These are phyloP conservation scores for Agrilus planipennis DNA, from an alignment of 1,140 invertebrate genomes.

Conservation along the genomic window DNA sequence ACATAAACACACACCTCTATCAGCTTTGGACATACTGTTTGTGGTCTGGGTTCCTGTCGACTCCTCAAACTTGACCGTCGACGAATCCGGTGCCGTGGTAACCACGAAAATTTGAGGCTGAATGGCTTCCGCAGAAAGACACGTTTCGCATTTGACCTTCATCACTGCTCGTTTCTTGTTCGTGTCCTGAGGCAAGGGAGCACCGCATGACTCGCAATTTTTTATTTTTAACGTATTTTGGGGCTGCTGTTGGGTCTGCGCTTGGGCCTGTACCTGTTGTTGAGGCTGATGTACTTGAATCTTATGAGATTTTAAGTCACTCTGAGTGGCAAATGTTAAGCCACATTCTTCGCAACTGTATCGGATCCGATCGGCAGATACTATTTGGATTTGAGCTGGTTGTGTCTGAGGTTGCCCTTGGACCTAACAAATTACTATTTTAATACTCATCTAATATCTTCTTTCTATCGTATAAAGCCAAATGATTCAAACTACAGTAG, in stretches of 20 bases:
- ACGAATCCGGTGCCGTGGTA: constrained; percentile 40
- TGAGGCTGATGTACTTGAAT: constrained; percentile 27
- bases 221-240: constrained; percentile 33
- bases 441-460: no score
- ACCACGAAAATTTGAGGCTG: constrained; percentile 46
- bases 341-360: constrained; percentile 46
- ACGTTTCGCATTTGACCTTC: constrained; percentile 33
- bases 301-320: constrained; percentile 39
- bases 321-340: constrained; percentile 42
- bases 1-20: no score
- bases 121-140: constrained; percentile 31
- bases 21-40: no score
- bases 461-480: no score
- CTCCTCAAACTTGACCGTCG: constrained; percentile 41
- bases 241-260: constrained; percentile 20
- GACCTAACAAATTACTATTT: constrained; percentile 4
- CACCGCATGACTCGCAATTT: constrained; percentile 37
- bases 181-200: constrained; percentile 33
- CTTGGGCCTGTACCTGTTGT: constrained; percentile 22
- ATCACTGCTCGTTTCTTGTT: constrained; percentile 33
- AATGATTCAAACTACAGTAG: no score
- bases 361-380: constrained; percentile 47
- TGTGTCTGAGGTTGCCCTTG: constrained; percentile 28
- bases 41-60: constrained; percentile 30
- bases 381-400: constrained; percentile 42